Evolutionary conservation across 1,140 invertebrate genomes (phyloP), one percentile per base, ranked within the genome.

Genomic region (Chelonus insularis): DNA sequence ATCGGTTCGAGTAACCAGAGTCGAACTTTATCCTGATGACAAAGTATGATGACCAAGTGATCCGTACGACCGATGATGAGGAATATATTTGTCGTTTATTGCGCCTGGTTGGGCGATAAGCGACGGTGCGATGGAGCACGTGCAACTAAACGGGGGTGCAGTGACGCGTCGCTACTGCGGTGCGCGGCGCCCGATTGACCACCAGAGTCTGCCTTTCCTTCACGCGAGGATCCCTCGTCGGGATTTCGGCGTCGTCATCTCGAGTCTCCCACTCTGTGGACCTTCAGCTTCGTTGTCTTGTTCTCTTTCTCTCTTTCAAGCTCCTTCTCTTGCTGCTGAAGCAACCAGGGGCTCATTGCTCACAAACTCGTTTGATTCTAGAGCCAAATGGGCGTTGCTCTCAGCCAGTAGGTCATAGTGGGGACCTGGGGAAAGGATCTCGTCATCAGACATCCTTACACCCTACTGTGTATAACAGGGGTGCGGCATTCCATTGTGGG

Each of bases 101-200:
- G 69, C 70, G 69, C 65, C 62, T 71, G 66, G 68, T 66, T 72
- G 61, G 55, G 25, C 29, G 21, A 60, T 67, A 65, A 66, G 70
- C 60, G 65, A 67, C 65, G 63, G 62, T 72, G 62, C 65, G 67
- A 63, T 70, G 61, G 69, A 77, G 71, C 76, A 78, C 76, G 76
- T 78, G 77, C 72, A 68, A 72, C 71, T 72, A 59, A 76, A 77
- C 72, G 72, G 72, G 73, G 73, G 75, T 77, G 74, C 73, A 76
- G 75, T 78, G 75, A 75, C 69, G 73, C 74, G 76, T 78, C 74
- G 74, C 76, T 72, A 74, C 74, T 78, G 69, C 72, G 74, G 76
- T 81, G 76, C 79, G 75, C 77, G 76, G 68, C 75, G 73, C 78
- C 76, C 78, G 78, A 79, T 81, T 79, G 79, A 80, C 79, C 79